phyloP scores from a whole-genome alignment of 2,113 vertebrate genomes.

The Nipponia nippon region DNA sequence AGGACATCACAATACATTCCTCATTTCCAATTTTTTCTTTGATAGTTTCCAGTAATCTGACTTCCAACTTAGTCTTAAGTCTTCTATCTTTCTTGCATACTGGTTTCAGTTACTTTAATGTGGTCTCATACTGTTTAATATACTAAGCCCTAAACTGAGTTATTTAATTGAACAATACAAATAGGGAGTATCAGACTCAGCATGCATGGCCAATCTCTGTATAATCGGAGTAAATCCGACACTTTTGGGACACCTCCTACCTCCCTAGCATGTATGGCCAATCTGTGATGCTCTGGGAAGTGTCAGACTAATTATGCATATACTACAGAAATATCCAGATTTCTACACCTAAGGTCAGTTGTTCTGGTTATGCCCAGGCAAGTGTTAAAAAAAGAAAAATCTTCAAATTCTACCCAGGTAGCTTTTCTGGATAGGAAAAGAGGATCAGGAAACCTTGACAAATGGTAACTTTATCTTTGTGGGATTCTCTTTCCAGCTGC shows the following conservation, averaged over 20 bases:
- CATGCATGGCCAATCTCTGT: not conserved
- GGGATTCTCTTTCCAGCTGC: not conserved
- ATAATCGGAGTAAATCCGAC: not conserved
- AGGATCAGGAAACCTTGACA: not conserved
- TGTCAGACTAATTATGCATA: not conserved
- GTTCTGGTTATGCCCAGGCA: not conserved
- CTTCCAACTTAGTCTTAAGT: not conserved
- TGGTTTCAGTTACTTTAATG: not conserved
- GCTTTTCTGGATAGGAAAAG: not conserved
- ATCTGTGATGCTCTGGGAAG: not conserved
- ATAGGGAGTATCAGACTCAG: not conserved
- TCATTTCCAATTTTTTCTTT: not conserved
- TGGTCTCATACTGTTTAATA: not conserved
- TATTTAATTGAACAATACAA: not conserved
- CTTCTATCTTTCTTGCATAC: not conserved
- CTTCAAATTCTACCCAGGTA: not conserved
- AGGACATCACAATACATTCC: not conserved
- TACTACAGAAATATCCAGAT: not conserved
- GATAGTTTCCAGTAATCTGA: not conserved
- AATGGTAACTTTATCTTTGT: not conserved
- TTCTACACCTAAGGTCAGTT: not conserved
- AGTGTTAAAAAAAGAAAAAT: not conserved
- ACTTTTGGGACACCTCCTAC: not conserved
- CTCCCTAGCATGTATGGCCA: rapidly evolving
- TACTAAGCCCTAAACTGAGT: not conserved